A percentile compares a stretch with the other conserved stretches of the same genome.
These are phyloP conservation scores for Bellardia bayeri DNA, from an alignment of 2,888 invertebrate genomes.

Conservation along the genomic window DNA sequence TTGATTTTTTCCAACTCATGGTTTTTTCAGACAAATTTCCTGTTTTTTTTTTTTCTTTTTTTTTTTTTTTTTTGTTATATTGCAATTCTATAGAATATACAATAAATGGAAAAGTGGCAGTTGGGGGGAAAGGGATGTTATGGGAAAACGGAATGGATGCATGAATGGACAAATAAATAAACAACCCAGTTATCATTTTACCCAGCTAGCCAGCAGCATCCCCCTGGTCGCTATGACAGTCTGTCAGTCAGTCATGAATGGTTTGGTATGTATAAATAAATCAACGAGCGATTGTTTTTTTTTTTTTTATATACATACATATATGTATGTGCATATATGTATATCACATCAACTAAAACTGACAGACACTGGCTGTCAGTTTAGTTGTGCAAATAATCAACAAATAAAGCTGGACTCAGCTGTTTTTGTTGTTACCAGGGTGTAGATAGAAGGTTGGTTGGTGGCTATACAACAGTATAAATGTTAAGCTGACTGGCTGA, in stretches of 20 bases:
- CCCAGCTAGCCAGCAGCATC: slow-evolving; percentile 20
- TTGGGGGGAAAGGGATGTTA: not conserved
- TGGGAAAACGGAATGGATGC: slow-evolving; percentile 16
- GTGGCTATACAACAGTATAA: not conserved
- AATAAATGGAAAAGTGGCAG: not conserved
- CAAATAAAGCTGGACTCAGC: slow-evolving; percentile 62
- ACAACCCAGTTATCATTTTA: slow-evolving; percentile 8
- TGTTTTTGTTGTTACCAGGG: slow-evolving; percentile 32
- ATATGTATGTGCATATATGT: not conserved
- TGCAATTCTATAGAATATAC: not conserved
- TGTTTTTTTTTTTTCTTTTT: not conserved
- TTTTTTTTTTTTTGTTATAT: not conserved
- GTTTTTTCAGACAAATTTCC: not conserved
- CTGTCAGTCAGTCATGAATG: not conserved
- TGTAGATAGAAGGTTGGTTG: not conserved
- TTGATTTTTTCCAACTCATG: slow-evolving; percentile 45
- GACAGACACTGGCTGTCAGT: slow-evolving; percentile 63
- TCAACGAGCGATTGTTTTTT: not conserved
- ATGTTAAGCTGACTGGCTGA: slow-evolving; percentile 14
- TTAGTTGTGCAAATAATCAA: slow-evolving; percentile 70
- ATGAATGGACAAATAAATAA: slow-evolving; percentile 40
- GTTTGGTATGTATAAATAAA: slow-evolving; percentile 12
- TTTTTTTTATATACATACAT: not conserved
- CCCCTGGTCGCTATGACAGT: slow-evolving; percentile 20
- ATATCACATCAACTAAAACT: slow-evolving; percentile 41